These are phyloP conservation scores for Eupithecia vulgata DNA, from an alignment of 2,888 invertebrate genomes.

Conservation along the genomic window DNA sequence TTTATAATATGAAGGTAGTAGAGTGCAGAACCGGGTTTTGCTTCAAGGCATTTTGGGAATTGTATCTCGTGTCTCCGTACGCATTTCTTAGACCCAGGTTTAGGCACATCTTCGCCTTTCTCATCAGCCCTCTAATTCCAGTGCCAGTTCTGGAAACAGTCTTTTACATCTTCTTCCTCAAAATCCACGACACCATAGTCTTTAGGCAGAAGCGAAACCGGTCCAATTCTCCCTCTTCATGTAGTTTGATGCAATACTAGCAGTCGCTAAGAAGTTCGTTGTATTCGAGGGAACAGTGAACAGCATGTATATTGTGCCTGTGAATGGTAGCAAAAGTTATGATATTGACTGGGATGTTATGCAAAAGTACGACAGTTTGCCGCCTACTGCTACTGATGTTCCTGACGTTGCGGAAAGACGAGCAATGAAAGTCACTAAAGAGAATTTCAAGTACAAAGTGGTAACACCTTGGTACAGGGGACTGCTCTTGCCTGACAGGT, in stretches of 20 bases:
- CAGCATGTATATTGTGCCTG: too few relatives aligned
- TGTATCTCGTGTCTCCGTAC: conserved; percentile 74
- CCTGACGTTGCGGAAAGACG: too few relatives aligned
- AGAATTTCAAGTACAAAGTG: too few relatives aligned
- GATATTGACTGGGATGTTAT: too few relatives aligned
- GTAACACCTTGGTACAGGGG: conserved; percentile 93
- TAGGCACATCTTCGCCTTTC: conserved; percentile 61
- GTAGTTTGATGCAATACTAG: conserved; percentile 88
- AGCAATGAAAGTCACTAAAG: too few relatives aligned
- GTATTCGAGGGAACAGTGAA: too few relatives aligned
- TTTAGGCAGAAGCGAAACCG: conserved; percentile 87
- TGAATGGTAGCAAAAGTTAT: too few relatives aligned
- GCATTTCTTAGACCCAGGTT: conserved; percentile 85
- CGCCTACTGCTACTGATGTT: too few relatives aligned
- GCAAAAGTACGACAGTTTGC: too few relatives aligned
- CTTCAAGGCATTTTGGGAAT: conserved; percentile 74
- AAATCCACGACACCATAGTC: conserved; percentile 68
- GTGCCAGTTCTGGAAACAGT: conserved; percentile 87
- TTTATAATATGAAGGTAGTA: conserved; percentile 84
- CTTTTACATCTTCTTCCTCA: conserved; percentile 57
- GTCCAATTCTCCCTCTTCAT: conserved; percentile 88
- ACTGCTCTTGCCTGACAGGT: conserved; percentile 73
- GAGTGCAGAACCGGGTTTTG: conserved; percentile 45
- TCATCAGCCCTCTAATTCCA: conserved; percentile 48
- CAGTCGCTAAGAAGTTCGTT: conserved; percentile 85